Base-by-base conservation (phyloP, 2,888 invertebrate species). In the Tubulanus polymorphus region DNA sequence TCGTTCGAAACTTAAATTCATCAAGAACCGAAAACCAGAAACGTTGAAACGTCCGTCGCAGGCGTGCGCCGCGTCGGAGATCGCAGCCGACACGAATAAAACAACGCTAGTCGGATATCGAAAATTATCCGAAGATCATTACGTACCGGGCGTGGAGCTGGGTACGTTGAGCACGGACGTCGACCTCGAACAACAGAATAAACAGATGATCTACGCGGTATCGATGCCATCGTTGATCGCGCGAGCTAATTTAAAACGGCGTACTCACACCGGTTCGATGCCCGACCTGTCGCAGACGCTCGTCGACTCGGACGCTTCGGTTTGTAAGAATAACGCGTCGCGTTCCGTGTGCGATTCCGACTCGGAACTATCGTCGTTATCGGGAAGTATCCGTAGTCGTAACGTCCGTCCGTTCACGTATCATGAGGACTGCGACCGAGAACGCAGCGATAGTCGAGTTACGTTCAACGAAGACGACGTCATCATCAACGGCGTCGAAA, bases 21-120 rank as follows among this genome's bases (percentile, higher is more conserved):
- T 73, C 29, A 74, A 75, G 59, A 76, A 75, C 59, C 70, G 75
- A 37, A 68, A 71, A 54, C 75, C 74, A 3, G 75, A 75, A 26
- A 65, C 71, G 25, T 69, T 76, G 54, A 72, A 69, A 55, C 65
- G 76, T 12, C 76, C 75, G 2, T 75, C 75, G 2, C 72, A 72
- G 53, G 68, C 70, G 12, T 66, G 70, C 41, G 60, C 63, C 29
- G 70, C 70, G 10, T 68, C 67, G 2, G 72, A 73, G 51, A 59
- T 62, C 15, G 56, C 60, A 6, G 57, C 61, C 28, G 54, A 61
- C 18, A 5, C 18, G 48, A 12, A 58, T 12, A 63, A 62, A 37
- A 73, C 72, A 54, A 65, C 63, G 41, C 61, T 77, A 37, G 72
- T 77, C 28, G 77, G 77, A 8, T 77, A 73, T 59, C 58, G 73